Evolutionary conservation across 2,113 vertebrate species (phyloP).

Genomic region (Rhodinocichla rosea): DNA sequence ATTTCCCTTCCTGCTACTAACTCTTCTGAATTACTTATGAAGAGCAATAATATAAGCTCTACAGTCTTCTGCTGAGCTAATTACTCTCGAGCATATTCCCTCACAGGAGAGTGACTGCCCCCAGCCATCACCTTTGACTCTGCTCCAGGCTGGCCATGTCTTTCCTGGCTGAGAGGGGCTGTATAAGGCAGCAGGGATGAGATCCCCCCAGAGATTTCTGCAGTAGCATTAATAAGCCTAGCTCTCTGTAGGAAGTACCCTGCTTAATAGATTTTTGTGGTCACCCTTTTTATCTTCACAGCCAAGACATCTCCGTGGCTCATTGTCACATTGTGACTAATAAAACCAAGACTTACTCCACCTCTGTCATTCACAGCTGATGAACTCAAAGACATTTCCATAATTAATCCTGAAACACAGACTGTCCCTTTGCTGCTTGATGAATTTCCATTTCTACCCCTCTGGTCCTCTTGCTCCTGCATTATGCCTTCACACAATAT

Average conservation of each 20-base stretch:
- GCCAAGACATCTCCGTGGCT: background rate
- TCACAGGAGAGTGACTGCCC: background rate
- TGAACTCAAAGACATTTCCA: constrained; percentile 10
- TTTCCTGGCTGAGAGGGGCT: background rate
- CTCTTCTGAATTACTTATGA: constrained; percentile 53
- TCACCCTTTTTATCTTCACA: background rate
- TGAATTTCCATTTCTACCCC: background rate
- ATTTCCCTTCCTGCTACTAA: constrained; percentile 28
- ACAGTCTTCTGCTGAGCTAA: constrained; percentile 26
- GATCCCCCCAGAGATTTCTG: background rate
- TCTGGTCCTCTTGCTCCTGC: background rate
- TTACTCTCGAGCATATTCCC: background rate
- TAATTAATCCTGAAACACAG: background rate
- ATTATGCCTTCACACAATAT: background rate
- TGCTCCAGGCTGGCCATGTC: background rate
- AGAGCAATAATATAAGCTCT: background rate
- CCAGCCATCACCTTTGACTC: background rate
- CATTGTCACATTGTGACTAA: constrained; percentile 24
- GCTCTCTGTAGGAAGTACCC: background rate
- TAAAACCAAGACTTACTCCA: constrained; percentile 27
- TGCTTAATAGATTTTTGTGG: constrained; percentile 15
- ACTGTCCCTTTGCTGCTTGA: background rate
- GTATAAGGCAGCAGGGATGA: background rate
- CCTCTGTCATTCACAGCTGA: constrained; percentile 28
- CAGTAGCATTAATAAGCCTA: background rate